These are phyloP conservation scores for human DNA, from an alignment of 2,113 vertebrate genomes.

Conservation along the genomic window DNA sequence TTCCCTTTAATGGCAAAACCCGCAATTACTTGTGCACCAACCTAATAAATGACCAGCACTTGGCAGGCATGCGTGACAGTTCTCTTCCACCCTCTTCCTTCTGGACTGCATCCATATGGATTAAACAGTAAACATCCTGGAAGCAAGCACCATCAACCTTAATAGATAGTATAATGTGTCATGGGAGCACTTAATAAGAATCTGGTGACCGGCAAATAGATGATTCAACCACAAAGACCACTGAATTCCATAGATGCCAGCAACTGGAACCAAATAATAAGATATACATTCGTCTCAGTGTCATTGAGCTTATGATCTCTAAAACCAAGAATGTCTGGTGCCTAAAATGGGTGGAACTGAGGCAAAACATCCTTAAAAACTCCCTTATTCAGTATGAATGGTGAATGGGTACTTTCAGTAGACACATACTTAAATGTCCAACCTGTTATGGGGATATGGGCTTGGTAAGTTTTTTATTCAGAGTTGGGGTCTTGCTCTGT, in stretches of 20 bases:
- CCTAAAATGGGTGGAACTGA: background rate
- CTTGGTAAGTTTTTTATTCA: too few species aligned
- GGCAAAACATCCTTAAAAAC: background rate
- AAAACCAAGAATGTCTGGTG: background rate
- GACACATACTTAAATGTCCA: too few species aligned
- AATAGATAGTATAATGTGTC: background rate
- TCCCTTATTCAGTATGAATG: background rate
- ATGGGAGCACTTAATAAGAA: background rate
- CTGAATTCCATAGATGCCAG: background rate
- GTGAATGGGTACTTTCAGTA: background rate
- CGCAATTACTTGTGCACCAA: too few species aligned
- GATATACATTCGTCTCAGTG: background rate
- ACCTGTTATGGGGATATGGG: too few species aligned
- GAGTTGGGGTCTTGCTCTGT: too few species aligned
- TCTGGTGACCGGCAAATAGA: background rate
- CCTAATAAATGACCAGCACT: background rate
- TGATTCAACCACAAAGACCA: background rate
- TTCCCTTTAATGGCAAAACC: too few species aligned
- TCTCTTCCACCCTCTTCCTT: background rate
- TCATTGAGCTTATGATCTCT: background rate
- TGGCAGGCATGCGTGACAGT: fast-evolving
- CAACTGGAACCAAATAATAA: background rate
- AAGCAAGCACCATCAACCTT: background rate
- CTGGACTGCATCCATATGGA: background rate
- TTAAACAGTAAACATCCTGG: fast-evolving